Evolutionary conservation across 2,888 invertebrate species (phyloP), one percentile per base, ranked within the genome.

Genomic region (Lochmaea capreae): DNA sequence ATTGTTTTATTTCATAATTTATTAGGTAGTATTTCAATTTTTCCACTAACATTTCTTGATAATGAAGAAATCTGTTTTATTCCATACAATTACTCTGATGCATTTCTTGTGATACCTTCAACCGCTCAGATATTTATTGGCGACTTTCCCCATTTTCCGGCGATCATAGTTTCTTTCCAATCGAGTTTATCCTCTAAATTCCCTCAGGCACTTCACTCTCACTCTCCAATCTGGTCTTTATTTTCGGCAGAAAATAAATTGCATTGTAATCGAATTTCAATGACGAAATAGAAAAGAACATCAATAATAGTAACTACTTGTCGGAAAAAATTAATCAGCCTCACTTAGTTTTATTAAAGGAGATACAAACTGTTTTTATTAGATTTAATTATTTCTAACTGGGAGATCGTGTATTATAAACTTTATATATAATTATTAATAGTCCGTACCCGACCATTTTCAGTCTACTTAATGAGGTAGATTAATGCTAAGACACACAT

Each of bases 131-230:
- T 85, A 86, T 86, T 86, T 86, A 86, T 85, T 76, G 81, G 82
- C 78, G 74, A 73, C 80, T 84, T 85, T 85, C 85, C 83, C 85
- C 84, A 84, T 84, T 85, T 86, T 83, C 84, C 84, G 84, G 83
- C 85, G 83, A 84, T 85, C 85, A 85, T 86, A 85, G 84, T 85
- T 84, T 84, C 85, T 83, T 84, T 84, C 83, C 82, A 82, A 81
- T 81, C 81, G 78, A 81, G 82, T 85, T 85, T 84, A 85, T 85
- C 84, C 84, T 84, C 84, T 85, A 84, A 83, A 85, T 84, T 82
- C 84, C 85, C 84, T 81, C 73, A 82, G 80, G 81, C 79, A 76
- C 77, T 79, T 79, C 77, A 74, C 73, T 66, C 62, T 43, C 62
- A 12, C 62, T 63, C 62, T 63, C 78, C 81, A 82, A 81, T 76